Evolutionary conservation across 2,113 vertebrate species (phyloP).

Genomic region (Epinephelus fuscoguttatus): DNA sequence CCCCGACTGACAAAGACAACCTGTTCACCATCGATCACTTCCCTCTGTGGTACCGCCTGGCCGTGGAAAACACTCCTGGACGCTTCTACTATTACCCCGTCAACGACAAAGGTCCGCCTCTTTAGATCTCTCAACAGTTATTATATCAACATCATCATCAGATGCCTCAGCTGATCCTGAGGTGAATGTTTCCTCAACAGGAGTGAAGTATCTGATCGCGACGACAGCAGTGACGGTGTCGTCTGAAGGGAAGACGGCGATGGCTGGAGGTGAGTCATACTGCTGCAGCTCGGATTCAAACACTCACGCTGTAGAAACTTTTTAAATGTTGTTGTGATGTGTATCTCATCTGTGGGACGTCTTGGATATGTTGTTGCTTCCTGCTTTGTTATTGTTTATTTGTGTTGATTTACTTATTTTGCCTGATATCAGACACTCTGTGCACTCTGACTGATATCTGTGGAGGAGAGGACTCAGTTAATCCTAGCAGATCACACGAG

Average conservation of each 20-base stretch:
- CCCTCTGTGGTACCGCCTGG: slow-evolving; percentile 95
- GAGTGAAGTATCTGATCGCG: slow-evolving; percentile 70
- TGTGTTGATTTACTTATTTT: not conserved
- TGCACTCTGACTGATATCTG: too few species aligned
- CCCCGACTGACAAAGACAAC: slow-evolving; percentile 86
- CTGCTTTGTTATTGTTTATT: not conserved
- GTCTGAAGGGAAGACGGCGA: slow-evolving; percentile 72
- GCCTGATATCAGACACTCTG: too few species aligned
- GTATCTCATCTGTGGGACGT: not conserved
- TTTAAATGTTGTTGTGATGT: not conserved
- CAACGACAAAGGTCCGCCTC: slow-evolving; percentile 83
- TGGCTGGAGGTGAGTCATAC: slow-evolving; percentile 80
- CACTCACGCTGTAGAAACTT: not conserved
- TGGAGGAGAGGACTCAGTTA: too few species aligned
- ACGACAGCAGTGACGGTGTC: slow-evolving; percentile 80
- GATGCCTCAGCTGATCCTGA: not conserved
- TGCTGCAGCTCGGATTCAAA: not conserved
- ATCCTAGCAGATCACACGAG: too few species aligned
- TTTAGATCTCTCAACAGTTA: rapidly evolving
- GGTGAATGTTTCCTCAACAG: slow-evolving; percentile 43
- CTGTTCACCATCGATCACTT: slow-evolving; percentile 95
- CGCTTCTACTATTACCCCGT: slow-evolving; percentile 90
- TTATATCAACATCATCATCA: too few species aligned
- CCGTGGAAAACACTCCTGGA: slow-evolving; percentile 89
- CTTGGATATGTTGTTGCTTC: not conserved